Base-by-base conservation (phyloP, 2,888 invertebrate genomes). In the Dusona sp. region DNA sequence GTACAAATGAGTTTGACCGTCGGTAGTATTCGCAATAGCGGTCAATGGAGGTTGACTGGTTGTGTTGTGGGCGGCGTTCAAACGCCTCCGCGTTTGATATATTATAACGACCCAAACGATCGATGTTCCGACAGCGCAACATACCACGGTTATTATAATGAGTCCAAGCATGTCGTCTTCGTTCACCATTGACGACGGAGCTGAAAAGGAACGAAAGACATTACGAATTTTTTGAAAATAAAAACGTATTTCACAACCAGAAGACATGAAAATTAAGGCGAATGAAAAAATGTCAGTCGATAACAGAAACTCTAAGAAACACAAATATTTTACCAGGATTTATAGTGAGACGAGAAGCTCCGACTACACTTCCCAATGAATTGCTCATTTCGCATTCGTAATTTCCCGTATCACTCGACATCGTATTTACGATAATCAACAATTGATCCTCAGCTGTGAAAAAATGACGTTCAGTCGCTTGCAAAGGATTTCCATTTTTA, bases 311-410 rank as follows among this genome's bases (percentile, higher is more conserved):
- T 48, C 7, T 8, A 61, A 29, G 33, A 16, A 68, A 19, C 77
- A 38, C 74, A 67, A 77, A 61, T 54, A 51, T 64, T 83, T 92
- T 94, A 95, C 95, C 94, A 89, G 97, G 96, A 90, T 97, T 95
- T 29, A 98, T 97, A 74, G 96, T 95, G 75, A 98, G 95, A 84
- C 96, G 95, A 64, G 97, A 96, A 90, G 96, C 95, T 81, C 97
- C 98, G 85, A 96, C 95, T 89, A 97, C 96, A 81, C 96, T 96
- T 9, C 98, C 98, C 61, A 98, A 95, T 64, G 97, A 96, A 95
- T 99, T 99, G 65, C 97, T 97, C 94, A 99, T 97, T 94, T 97
- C 97, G 95, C 99, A 99, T 90, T 98, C 97, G 94, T 99, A 99
- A 85, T 95, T 95, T 0, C 99, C 99, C 45, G 97, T 97, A 95